A percentile compares a stretch with the other conserved stretches of the same genome.
These are phyloP conservation scores for Trissolcus brochymenae DNA, from an alignment of 2,888 invertebrate species.

Conservation along the genomic window DNA sequence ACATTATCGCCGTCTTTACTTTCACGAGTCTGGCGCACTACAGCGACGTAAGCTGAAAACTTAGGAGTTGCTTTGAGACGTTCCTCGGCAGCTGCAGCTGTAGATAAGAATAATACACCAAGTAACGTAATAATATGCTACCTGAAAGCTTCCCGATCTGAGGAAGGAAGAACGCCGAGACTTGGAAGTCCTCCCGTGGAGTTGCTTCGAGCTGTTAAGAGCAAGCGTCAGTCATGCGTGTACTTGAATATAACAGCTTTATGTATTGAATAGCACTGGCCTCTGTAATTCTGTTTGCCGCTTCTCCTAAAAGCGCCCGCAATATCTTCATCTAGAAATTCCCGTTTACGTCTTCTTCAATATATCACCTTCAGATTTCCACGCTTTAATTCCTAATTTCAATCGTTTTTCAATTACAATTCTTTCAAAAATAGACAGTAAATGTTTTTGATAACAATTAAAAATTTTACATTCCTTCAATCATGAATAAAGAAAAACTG, in stretches of 20 bases:
- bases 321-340: conserved; percentile 58
- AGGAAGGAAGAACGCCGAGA: conserved; percentile 33
- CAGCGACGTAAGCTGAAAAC: conserved; percentile 52
- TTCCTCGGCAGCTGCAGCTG: conserved; percentile 59
- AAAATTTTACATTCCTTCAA: too few relatives aligned
- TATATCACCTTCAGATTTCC: conserved; percentile 13
- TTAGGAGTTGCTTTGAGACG: conserved; percentile 54
- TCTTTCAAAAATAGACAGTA: too few relatives aligned
- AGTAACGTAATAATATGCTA: conserved; percentile 67
- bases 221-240: conserved; percentile 64
- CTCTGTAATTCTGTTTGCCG: conserved; percentile 59
- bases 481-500: too few relatives aligned
- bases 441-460: too few relatives aligned
- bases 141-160: conserved; percentile 63
- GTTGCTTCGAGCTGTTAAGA: conserved; percentile 58
- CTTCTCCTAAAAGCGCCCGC: conserved; percentile 59
- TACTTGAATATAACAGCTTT: conserved; percentile 46
- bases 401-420: too few relatives aligned
- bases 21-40: conserved; percentile 15
- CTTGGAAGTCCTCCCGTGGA: conserved; percentile 48
- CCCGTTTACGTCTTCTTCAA: conserved; percentile 31
- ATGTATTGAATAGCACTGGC: conserved; percentile 41
- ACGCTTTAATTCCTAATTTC: too few relatives aligned
- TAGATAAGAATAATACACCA: conserved; percentile 68
- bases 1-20: conserved; percentile 46